Percentiles rank a stretch among this genome's conserved stretches.
These are phyloP conservation scores for Protobothrops flavoviridis DNA, from an alignment of 2,113 vertebrate genomes.

Conservation along the genomic window DNA sequence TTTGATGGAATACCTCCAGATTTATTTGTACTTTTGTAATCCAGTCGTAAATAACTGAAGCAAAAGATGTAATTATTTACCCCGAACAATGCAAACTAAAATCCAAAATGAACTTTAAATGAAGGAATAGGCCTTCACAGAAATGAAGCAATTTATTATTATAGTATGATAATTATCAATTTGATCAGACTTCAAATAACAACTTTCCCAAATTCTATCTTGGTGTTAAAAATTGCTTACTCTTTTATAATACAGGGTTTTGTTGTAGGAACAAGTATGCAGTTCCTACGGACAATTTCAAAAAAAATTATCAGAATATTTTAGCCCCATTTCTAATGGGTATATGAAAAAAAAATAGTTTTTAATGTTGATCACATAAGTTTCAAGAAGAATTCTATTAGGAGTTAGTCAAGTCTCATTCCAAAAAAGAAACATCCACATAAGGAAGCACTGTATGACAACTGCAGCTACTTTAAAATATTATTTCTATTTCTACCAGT, in stretches of 20 bases:
- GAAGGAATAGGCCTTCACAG: not conserved
- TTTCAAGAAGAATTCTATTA: not conserved
- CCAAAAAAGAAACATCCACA: not conserved
- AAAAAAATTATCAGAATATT: not conserved
- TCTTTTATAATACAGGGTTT: not conserved
- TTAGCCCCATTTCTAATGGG: not conserved
- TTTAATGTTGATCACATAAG: not conserved
- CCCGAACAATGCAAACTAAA: not conserved
- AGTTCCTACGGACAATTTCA: not conserved
- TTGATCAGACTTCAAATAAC: not conserved
- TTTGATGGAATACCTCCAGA: slow-evolving; percentile 27
- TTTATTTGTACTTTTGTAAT: slow-evolving; percentile 21
- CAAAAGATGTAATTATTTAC: slow-evolving; percentile 7
- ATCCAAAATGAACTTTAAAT: not conserved
- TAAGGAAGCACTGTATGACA: not conserved
- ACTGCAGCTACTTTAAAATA: not conserved
- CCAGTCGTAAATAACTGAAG: not conserved
- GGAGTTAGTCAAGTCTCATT: not conserved
- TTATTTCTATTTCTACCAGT: not conserved
- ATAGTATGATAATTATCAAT: not conserved
- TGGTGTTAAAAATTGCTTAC: not conserved
- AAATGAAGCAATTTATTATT: not conserved
- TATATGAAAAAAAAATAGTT: not conserved
- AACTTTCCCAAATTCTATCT: not conserved
- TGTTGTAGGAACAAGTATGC: not conserved